These are phyloP conservation scores for Catharus fuscescens DNA, from an alignment of 2,113 vertebrate species.

Conservation along the genomic window DNA sequence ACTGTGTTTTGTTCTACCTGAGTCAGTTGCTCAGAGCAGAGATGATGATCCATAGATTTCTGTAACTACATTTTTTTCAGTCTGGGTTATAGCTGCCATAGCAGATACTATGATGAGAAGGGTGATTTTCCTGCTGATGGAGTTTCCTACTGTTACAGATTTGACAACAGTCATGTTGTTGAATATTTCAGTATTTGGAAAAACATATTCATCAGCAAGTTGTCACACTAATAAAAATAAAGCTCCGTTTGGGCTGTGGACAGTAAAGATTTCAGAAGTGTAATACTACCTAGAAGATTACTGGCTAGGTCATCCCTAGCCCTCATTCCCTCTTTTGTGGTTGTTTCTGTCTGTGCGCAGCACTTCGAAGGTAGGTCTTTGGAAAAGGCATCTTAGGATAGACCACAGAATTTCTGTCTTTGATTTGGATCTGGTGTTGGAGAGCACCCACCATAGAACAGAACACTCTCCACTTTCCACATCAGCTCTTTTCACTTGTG, in stretches of 20 bases:
- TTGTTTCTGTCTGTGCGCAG: neutral
- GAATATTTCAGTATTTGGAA: neutral
- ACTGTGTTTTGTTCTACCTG: neutral
- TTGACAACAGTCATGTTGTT: neutral
- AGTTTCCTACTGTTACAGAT: neutral
- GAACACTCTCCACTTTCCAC: neutral
- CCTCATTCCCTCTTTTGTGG: neutral
- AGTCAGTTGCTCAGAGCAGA: neutral
- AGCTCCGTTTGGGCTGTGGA: neutral
- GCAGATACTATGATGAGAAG: neutral
- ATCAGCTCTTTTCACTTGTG: rapidly evolving
- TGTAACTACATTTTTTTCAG: neutral
- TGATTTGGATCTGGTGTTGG: neutral
- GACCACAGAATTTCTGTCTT: neutral
- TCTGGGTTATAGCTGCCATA: neutral
- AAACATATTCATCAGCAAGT: neutral
- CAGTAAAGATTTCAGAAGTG: neutral
- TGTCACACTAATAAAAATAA: neutral
- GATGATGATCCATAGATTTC: neutral
- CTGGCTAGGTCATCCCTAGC: neutral
- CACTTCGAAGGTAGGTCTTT: neutral
- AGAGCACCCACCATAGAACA: neutral
- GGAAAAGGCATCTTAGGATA: neutral
- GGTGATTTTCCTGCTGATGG: neutral
- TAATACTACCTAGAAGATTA: neutral